These are phyloP conservation scores for Enteromius afrohamiltoni DNA, from an alignment of 2,797 vertebrate genomes.

Conservation along the genomic window DNA sequence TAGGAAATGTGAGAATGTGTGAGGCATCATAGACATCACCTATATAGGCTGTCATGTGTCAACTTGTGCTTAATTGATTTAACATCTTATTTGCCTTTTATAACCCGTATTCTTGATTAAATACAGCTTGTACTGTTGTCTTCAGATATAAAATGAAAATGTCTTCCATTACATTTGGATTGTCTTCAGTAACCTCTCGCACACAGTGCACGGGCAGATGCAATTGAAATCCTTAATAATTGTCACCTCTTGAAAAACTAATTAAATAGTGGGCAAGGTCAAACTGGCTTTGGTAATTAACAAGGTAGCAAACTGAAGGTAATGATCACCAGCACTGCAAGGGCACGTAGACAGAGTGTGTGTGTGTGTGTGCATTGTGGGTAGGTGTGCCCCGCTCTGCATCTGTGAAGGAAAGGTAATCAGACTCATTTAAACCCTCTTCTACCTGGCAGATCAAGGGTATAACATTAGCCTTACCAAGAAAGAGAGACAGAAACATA, in stretches of 20 bases:
- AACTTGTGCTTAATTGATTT: not conserved
- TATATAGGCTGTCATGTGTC: not conserved
- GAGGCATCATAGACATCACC: not conserved
- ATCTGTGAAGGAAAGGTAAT: slow-evolving; percentile 42
- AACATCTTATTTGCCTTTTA: slow-evolving; percentile 32
- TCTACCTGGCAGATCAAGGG: slow-evolving; percentile 42
- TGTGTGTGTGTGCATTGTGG: not conserved
- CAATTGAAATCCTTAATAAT: slow-evolving; percentile 69
- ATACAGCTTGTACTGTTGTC: slow-evolving; percentile 30
- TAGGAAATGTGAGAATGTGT: slow-evolving; percentile 4
- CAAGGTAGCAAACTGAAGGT: slow-evolving; percentile 85
- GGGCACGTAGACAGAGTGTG: slow-evolving; percentile 74
- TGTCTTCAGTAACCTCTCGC: slow-evolving; percentile 39
- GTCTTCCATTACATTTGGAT: slow-evolving; percentile 15
- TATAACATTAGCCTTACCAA: slow-evolving; percentile 49
- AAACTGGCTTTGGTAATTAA: slow-evolving; percentile 90
- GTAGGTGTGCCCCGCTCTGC: slow-evolving; percentile 19
- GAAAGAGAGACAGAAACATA: not conserved
- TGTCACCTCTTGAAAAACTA: slow-evolving; percentile 67
- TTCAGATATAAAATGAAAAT: slow-evolving; percentile 15
- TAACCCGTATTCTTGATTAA: slow-evolving; percentile 7
- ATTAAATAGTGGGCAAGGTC: slow-evolving; percentile 85
- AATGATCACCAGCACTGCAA: slow-evolving; percentile 86
- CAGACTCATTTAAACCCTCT: slow-evolving; percentile 54
- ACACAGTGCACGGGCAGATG: slow-evolving; percentile 55